These are phyloP conservation scores for Eutolmus rufibarbis DNA, from an alignment of 2,888 invertebrate species.

Conservation along the genomic window DNA sequence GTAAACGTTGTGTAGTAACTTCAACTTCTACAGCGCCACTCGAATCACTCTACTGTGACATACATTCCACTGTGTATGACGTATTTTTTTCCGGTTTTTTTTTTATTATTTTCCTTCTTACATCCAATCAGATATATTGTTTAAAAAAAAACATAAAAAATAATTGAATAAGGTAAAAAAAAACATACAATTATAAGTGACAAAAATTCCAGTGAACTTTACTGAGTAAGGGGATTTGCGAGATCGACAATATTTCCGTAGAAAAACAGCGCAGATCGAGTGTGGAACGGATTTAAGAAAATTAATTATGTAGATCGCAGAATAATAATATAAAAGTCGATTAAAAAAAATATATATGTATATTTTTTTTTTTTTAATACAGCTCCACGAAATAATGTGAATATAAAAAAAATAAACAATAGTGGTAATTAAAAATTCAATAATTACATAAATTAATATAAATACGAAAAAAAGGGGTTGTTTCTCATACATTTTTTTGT, in stretches of 20 bases:
- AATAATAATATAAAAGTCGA: neutral
- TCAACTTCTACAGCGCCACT: neutral
- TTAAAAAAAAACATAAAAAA: neutral
- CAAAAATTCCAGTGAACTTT: neutral
- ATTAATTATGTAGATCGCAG: neutral
- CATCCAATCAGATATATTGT: neutral
- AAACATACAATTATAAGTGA: neutral
- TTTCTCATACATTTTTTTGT: neutral
- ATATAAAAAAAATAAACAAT: neutral
- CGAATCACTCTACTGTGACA: slow-evolving; percentile 26
- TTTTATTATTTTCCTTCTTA: neutral
- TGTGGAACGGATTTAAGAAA: neutral
- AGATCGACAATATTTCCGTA: neutral
- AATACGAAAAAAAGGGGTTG: neutral
- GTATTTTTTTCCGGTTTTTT: slow-evolving; percentile 20
- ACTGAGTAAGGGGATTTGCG: neutral
- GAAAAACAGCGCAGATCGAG: neutral
- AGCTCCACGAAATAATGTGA: neutral
- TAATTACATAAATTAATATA: neutral
- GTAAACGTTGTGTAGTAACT: neutral
- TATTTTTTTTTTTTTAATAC: too few species aligned
- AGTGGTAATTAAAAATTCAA: neutral
- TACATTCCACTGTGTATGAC: slow-evolving; percentile 20
- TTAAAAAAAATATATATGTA: too few species aligned
- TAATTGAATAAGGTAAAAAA: neutral